Base-by-base conservation (phyloP, 2,113 vertebrate genomes). In the Vimba vimba region DNA sequence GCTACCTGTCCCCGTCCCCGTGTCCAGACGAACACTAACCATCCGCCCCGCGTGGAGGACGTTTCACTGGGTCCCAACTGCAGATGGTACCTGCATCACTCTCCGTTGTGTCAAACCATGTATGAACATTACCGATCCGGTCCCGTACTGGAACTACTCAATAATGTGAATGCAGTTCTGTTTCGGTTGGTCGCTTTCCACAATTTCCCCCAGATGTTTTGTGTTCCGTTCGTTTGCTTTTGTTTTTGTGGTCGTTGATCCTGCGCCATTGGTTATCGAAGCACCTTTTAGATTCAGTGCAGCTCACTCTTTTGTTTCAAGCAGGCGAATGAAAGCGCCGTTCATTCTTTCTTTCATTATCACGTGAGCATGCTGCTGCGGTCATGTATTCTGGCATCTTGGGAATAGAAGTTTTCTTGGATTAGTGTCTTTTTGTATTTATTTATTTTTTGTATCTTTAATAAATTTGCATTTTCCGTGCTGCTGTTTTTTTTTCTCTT, bases 11-110 rank as follows among this genome's bases (percentile, higher is more conserved):
- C 59, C 93, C 93, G 69, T 92, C 93, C 64, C 83, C 91, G 9
- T 97, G 96, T 89, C 94, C 95, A 47, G 91, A 96, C 82, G 97
- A 99, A 95, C 97, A 98, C 94, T 99, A 95, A 96, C 90, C 76
- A 52, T 77, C 64, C 52, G 8, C 66, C 66, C 66, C 9, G 66
- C 30, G 4, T 21, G 3, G 30, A 71, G 75, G 15, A 90, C 84
- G 43, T 75, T 69, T 89, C 83, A 89, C 89, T 74, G 89, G 88
- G 89, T 88, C 87, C 89, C 87, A 83, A 60, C 90, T 85, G 86
- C 19, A 57, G 55, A 57, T 57, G 55, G 55, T 57, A 57, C 55
- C 55, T 23, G 55, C 90, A 89, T 62, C 86, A 91, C 45, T 87
- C 89, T 89, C 69, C 23, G 73, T 87, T 66, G 88, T 89, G 88